Conservation (phyloP, 2,113 vertebrate species). For the Turnix velox region DNA sequence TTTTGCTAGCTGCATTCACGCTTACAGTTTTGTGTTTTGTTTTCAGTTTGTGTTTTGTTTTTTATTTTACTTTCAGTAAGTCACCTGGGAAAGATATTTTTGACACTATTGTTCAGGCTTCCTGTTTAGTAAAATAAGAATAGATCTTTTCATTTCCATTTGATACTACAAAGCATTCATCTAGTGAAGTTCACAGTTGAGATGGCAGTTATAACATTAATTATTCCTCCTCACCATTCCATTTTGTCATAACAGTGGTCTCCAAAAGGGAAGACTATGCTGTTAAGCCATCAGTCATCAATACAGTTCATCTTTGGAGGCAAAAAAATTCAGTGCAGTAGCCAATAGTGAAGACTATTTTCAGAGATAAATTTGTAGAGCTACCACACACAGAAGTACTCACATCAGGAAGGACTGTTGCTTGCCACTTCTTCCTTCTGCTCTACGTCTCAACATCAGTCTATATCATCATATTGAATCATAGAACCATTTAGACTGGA, state of each 20-base stretch:
- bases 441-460: neutral
- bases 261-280: neutral
- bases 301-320: neutral
- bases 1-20: neutral
- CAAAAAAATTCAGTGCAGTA: neutral
- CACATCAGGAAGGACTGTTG: neutral
- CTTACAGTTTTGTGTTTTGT: neutral
- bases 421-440: neutral
- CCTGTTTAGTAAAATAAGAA: neutral
- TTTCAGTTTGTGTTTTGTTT: neutral
- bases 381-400: neutral
- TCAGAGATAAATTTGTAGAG: neutral
- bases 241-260: neutral
- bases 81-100: neutral
- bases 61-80: neutral
- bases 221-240: neutral
- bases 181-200: neutral
- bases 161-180: neutral
- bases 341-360: neutral
- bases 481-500: neutral
- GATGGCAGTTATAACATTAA: neutral
- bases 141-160: neutral
- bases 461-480: neutral
- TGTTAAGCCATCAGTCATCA: neutral
- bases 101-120: neutral